phyloP scores from a whole-genome alignment of 2,113 vertebrate species.

The Oplegnathus fasciatus region DNA sequence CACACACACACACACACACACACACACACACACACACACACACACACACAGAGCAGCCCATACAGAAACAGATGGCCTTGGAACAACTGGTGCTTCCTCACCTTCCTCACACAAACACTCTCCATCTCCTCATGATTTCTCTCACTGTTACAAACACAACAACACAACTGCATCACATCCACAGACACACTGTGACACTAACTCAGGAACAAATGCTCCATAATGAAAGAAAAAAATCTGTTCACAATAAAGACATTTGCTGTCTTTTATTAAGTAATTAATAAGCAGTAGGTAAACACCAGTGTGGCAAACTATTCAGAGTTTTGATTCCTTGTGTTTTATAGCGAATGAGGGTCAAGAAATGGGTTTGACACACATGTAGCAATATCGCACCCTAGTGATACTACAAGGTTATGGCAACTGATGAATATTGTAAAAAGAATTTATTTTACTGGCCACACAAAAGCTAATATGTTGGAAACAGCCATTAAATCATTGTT shows the following conservation, averaged over 20 bases:
- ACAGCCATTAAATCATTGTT: neutral
- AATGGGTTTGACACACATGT: slow-evolving; percentile 2
- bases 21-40: slow-evolving; percentile 43
- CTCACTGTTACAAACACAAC: slow-evolving; percentile 22
- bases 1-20: slow-evolving; percentile 33
- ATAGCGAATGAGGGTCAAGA: neutral
- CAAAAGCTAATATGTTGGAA: neutral
- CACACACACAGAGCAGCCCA: slow-evolving; percentile 29
- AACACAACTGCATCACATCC: slow-evolving; percentile 2
- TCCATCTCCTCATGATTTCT: slow-evolving; percentile 40
- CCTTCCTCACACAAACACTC: slow-evolving; percentile 56
- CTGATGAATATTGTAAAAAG: neutral
- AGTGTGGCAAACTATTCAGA: neutral
- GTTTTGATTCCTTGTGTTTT: slow-evolving; percentile 4
- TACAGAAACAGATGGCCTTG: slow-evolving; percentile 79
- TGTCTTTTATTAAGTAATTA: slow-evolving; percentile 22
- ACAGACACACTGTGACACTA: neutral
- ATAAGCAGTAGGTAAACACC: neutral
- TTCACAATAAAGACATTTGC: neutral
- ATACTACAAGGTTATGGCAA: neutral
- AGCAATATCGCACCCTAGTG: slow-evolving; percentile 58
- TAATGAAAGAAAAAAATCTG: neutral
- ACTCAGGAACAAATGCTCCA: neutral
- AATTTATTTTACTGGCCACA: slow-evolving; percentile 3
- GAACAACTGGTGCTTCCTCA: slow-evolving; percentile 76